Conservation (phyloP, 2,113 vertebrate species). For the Osmerus mordax region DNA sequence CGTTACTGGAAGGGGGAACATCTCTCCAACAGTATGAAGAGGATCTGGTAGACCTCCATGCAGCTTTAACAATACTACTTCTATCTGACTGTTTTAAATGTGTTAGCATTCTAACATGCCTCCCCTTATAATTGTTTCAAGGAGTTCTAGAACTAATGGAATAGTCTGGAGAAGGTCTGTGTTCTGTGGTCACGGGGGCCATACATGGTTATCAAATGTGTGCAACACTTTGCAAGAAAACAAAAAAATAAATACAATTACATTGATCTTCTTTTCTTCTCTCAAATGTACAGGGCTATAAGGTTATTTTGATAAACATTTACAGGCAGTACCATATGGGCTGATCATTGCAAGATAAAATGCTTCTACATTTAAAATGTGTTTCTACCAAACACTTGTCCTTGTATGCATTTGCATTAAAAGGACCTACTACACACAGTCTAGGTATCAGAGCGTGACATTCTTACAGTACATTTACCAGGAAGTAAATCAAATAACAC, state of each 20-base stretch:
- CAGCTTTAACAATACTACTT: slow-evolving; percentile 36
- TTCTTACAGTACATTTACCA: slow-evolving; percentile 51
- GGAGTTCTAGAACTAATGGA: slow-evolving; percentile 42
- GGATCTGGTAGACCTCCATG: slow-evolving; percentile 43
- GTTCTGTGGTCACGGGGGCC: slow-evolving; percentile 12
- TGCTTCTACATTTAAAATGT: slow-evolving; percentile 30
- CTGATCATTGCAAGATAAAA: slow-evolving; percentile 21
- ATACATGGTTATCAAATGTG: slow-evolving; percentile 30
- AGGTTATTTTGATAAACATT: slow-evolving; percentile 41
- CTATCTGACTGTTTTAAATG: slow-evolving; percentile 26
- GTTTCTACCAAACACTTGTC: slow-evolving; percentile 43
- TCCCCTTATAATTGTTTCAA: slow-evolving; percentile 7
- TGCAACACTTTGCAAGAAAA: slow-evolving; percentile 62
- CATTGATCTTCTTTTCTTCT: slow-evolving; percentile 31
- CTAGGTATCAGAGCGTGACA: slow-evolving; percentile 36
- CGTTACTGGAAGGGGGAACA: slow-evolving; percentile 15
- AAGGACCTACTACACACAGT: slow-evolving; percentile 35
- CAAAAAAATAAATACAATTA: slow-evolving; percentile 52
- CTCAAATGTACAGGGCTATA: slow-evolving; percentile 29
- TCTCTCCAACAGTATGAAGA: not conserved
- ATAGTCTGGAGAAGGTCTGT: slow-evolving; percentile 51
- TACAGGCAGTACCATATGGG: slow-evolving; percentile 49
- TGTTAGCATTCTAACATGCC: slow-evolving; percentile 15
- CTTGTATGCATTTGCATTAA: slow-evolving; percentile 35
- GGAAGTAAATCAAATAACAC: slow-evolving; percentile 56